Base-by-base conservation (phyloP, 1,140 invertebrate genomes). In the Drosophila parvula region DNA sequence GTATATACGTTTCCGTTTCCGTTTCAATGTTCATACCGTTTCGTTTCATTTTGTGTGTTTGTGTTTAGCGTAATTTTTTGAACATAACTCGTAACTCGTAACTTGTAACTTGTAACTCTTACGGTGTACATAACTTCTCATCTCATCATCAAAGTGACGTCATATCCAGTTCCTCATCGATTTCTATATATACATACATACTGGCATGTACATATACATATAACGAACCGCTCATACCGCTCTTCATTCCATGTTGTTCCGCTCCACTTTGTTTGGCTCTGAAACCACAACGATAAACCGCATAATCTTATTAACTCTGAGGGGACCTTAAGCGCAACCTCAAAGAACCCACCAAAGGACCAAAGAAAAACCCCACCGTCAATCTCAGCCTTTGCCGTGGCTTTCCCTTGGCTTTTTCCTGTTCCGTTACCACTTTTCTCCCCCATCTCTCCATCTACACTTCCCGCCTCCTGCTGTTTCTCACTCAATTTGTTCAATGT, bases 401-500 rank as follows among this genome's bases (percentile, higher is more conserved):
- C 55, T 43, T 27, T 27, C 9, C 59, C 12, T 30, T 27, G 14
- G 50, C 50, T 40, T 55, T 55, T 56, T 18, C 12, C 38, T 16
- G n/a, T 12, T 45, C 40, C 40, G 45, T 7, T n/a, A n/a, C 56
- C 47, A 40, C n/a, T 28, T 30, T 50, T 9, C 55, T 11, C 10
- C 32, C 16, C 41, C 22, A 9, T 18, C 14, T 10, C 34, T 8
- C 50, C 9, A 16, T 0, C 7, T 9, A 45, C 45, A 27, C 5
- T 30, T 34, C 28, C 12, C 55, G 14, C 18, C 40, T 41, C 50
- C 38, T 16, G 40, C 40, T 50, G 48, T 43, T 50, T 36, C 56
- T 60, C 48, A 45, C 55, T 68, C 74, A 59, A 77, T 77, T 77
- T 77, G 48, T 77, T 77, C 73, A 67, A 77, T 77, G 74, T 77